phyloP scores from a whole-genome alignment of 2,113 vertebrate species.

The Corythornis vintsioides region DNA sequence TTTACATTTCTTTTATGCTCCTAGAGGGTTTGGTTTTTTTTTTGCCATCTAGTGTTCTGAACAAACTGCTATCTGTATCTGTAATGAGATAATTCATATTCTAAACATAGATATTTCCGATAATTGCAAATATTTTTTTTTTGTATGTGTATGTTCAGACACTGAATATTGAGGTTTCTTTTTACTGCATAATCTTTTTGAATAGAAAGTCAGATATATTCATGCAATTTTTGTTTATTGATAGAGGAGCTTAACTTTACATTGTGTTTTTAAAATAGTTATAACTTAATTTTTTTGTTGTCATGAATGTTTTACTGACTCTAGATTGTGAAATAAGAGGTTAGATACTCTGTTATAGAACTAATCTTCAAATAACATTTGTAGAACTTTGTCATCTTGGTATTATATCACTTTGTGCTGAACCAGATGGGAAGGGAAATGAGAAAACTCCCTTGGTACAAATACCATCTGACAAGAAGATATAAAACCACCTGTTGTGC shows the following conservation, averaged over 20 bases:
- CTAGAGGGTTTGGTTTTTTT: neutral
- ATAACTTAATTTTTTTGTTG: neutral
- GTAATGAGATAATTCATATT: neutral
- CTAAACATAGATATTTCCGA: neutral
- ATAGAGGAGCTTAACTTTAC: neutral
- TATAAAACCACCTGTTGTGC: slow-evolving; percentile 50
- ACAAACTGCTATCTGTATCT: neutral
- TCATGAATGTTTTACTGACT: neutral
- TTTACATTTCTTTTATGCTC: neutral
- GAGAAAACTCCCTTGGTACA: slow-evolving; percentile 38
- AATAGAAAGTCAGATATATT: neutral
- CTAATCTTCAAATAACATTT: neutral
- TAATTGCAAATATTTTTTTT: neutral
- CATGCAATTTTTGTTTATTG: neutral
- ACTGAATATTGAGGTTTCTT: neutral
- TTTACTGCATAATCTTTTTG: neutral
- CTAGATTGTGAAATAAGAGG: neutral
- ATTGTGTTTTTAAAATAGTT: neutral
- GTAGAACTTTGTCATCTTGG: neutral
- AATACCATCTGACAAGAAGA: slow-evolving; percentile 40
- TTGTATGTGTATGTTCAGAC: too few relatives aligned
- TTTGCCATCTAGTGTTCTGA: neutral
- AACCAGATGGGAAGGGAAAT: slow-evolving; percentile 36
- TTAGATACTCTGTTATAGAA: neutral
- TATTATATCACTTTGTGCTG: neutral